These are phyloP conservation scores for Danio choprae DNA, from an alignment of 2,797 vertebrate species.

Conservation along the genomic window DNA sequence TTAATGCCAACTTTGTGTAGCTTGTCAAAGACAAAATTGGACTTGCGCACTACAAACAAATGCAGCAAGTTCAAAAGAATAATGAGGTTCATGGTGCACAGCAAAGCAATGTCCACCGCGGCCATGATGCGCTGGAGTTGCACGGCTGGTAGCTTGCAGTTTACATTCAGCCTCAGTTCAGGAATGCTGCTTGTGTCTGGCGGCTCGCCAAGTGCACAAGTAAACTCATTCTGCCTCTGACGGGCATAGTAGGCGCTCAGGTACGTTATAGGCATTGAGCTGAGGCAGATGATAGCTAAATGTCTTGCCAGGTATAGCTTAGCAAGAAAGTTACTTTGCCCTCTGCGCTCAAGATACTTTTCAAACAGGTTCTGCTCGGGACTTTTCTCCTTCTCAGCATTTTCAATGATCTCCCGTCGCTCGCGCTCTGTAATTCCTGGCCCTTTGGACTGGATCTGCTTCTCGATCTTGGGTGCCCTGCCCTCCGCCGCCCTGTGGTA, in stretches of 20 bases:
- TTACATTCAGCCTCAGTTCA: constrained; percentile 88
- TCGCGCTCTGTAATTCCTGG: constrained; percentile 95
- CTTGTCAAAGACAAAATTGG: constrained; percentile 99
- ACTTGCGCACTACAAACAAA: constrained; percentile 97
- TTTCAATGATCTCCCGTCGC: constrained; percentile 96
- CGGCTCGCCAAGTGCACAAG: constrained; percentile 89
- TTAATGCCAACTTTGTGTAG: constrained; percentile 98
- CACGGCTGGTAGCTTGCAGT: constrained; percentile 96
- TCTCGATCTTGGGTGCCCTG: constrained; percentile 98
- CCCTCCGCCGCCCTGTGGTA: constrained; percentile 98
- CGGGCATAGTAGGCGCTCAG: constrained; percentile 94
- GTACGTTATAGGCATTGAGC: constrained; percentile 95
- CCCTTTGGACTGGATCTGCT: constrained; percentile 99
- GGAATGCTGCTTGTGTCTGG: constrained; percentile 87
- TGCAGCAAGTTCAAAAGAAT: constrained; percentile 95
- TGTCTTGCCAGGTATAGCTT: constrained; percentile 95
- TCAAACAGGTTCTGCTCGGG: constrained; percentile 98
- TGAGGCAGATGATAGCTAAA: constrained; percentile 95
- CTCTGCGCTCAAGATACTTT: constrained; percentile 96
- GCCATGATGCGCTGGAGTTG: constrained; percentile 98
- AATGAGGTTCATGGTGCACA: constrained; percentile 96
- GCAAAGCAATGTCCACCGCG: constrained; percentile 89
- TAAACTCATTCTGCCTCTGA: constrained; percentile 98
- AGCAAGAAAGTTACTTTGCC: constrained; percentile 96
- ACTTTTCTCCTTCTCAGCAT: constrained; percentile 98